Evolutionary conservation across 2,888 invertebrate genomes (phyloP).

Genomic region (Epinotia ramella): DNA sequence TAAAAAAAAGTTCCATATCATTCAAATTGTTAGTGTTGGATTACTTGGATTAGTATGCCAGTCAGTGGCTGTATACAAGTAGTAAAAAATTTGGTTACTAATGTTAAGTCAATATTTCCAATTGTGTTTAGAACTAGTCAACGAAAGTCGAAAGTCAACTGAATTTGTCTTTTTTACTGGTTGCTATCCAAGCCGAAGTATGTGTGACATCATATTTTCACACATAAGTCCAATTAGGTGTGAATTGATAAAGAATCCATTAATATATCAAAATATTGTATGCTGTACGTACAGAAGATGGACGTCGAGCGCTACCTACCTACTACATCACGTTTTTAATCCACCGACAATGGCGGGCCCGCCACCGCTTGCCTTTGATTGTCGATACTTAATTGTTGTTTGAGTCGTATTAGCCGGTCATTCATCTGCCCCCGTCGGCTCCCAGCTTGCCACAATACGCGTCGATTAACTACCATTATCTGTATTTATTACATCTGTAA

Average conservation of each 20-base stretch:
- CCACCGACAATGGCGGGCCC: conserved; percentile 54
- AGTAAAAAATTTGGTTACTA: too few species aligned
- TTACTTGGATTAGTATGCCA: too few species aligned
- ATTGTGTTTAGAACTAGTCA: neutral
- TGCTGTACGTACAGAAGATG: conserved; percentile 7
- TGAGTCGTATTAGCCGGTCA: conserved; percentile 66
- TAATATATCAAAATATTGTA: conserved; percentile 27
- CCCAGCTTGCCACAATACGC: conserved; percentile 61
- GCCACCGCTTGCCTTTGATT: conserved; percentile 60
- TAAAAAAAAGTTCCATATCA: too few species aligned
- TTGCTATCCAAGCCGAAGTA: neutral
- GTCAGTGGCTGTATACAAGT: too few species aligned
- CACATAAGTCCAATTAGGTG: conserved; percentile 26
- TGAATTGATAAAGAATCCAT: conserved; percentile 32
- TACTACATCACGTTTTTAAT: conserved; percentile 53
- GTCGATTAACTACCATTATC: conserved; percentile 74
- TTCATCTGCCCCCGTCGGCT: conserved; percentile 66
- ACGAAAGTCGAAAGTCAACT: too few species aligned
- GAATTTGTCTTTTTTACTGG: too few species aligned
- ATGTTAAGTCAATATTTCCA: too few species aligned
- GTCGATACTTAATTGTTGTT: conserved; percentile 54
- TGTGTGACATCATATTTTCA: conserved; percentile 23
- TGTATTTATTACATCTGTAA: conserved; percentile 72
- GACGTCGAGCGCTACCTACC: conserved; percentile 33
- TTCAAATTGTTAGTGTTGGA: too few species aligned